A percentile compares a stretch with the other conserved stretches of the same genome.
Conservation (phyloP, 2,797 vertebrate genomes). For the Pseudochromis fuscus region DNA sequence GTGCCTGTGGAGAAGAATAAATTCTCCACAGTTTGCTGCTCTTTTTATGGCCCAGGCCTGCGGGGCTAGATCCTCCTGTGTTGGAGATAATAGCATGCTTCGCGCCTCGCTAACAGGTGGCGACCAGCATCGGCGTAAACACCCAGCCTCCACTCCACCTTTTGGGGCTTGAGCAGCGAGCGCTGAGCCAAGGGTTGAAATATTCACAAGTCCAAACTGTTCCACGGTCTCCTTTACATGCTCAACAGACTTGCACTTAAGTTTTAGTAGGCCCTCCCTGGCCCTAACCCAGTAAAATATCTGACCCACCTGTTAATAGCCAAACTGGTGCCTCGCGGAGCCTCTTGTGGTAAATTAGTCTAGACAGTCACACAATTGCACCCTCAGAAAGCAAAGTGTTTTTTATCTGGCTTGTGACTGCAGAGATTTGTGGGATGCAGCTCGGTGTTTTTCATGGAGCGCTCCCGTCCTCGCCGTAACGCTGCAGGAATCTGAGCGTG, state of each 20-base stretch:
- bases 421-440: slow-evolving; percentile 56
- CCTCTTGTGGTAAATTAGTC: slow-evolving; percentile 68
- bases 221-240: slow-evolving; percentile 47
- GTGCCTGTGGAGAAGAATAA: slow-evolving; percentile 60
- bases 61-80: slow-evolving; percentile 84
- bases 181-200: slow-evolving; percentile 18
- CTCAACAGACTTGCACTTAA: slow-evolving; percentile 65
- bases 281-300: slow-evolving; percentile 77
- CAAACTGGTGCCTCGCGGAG: slow-evolving; percentile 58
- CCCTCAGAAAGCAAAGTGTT: slow-evolving; percentile 59
- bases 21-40: slow-evolving; percentile 65
- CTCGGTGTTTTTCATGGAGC: slow-evolving; percentile 65
- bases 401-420: slow-evolving; percentile 60
- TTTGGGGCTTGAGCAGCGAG: slow-evolving; percentile 52
- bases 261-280: slow-evolving; percentile 66
- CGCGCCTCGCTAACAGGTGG: slow-evolving; percentile 83
- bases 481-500: slow-evolving; percentile 62
- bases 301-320: slow-evolving; percentile 79
- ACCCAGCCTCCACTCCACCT: slow-evolving; percentile 64
- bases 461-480: slow-evolving; percentile 48
- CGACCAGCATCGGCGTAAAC: slow-evolving; percentile 78
- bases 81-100: slow-evolving; percentile 85
- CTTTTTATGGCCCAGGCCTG: slow-evolving; percentile 83
- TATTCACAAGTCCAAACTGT: slow-evolving; percentile 65
- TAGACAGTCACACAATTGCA: slow-evolving; percentile 71